These are phyloP conservation scores for Macropus fuliginosus DNA, from an alignment of 2,797 vertebrate genomes.

Conservation along the genomic window DNA sequence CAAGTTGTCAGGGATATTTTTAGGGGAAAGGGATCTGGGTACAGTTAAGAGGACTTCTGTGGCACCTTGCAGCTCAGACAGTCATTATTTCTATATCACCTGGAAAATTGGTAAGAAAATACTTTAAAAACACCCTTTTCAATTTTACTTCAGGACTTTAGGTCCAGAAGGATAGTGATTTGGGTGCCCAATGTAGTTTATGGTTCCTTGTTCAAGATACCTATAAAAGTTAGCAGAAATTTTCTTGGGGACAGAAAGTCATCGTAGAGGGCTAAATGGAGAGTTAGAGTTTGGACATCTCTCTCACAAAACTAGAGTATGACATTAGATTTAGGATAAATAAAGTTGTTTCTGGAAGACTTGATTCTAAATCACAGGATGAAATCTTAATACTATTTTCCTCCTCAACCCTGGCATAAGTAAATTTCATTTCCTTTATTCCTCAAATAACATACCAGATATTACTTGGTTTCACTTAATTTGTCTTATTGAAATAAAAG, in stretches of 20 bases:
- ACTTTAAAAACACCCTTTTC: not conserved
- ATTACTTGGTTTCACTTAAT: not conserved
- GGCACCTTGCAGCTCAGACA: not conserved
- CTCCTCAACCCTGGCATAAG: not conserved
- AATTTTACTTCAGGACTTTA: not conserved
- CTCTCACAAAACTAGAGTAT: not conserved
- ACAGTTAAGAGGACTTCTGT: not conserved
- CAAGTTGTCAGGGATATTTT: not conserved
- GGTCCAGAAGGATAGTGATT: not conserved
- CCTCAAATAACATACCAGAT: not conserved
- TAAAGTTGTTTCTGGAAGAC: not conserved
- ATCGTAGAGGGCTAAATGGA: not conserved
- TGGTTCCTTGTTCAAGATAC: not conserved
- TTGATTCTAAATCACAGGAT: not conserved
- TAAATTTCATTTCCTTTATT: not conserved
- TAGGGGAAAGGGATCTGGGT: not conserved
- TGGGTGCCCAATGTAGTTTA: not conserved
- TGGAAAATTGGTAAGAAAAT: not conserved
- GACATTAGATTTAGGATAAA: not conserved
- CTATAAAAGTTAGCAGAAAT: not conserved
- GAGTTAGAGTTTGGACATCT: not conserved
- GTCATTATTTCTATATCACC: not conserved
- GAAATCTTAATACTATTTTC: not conserved
- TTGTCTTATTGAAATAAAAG: not conserved
- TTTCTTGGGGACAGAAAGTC: not conserved